phyloP scores from a whole-genome alignment of 2,888 invertebrate species.

The Suillia variegata region DNA sequence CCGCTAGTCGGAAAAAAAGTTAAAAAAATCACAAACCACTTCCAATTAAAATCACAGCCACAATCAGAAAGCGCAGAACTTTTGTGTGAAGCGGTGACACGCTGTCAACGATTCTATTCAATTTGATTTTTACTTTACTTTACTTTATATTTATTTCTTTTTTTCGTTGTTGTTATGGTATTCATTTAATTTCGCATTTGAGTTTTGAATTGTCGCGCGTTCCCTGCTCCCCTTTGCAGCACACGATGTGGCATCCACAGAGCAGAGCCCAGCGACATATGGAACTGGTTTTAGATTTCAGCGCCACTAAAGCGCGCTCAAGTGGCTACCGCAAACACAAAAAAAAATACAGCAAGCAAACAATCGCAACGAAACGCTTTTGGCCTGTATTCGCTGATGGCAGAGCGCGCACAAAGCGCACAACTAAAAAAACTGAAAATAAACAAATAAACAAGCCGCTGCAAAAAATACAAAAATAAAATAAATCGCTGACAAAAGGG shows the following conservation, averaged over 20 bases:
- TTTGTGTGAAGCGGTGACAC: conserved; percentile 37
- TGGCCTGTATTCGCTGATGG: too few species aligned
- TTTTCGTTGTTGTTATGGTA: neutral
- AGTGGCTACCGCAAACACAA: conserved; percentile 11
- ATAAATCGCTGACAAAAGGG: neutral
- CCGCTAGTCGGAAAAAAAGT: neutral
- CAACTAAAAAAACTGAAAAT: conserved; percentile 18
- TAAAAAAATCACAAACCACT: neutral
- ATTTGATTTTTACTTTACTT: neutral
- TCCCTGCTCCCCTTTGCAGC: neutral
- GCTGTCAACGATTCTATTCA: conserved; percentile 25
- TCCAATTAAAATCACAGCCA: neutral
- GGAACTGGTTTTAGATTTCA: conserved; percentile 21
- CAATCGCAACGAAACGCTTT: conserved; percentile 20
- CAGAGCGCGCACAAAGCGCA: too few species aligned
- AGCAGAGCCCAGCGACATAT: neutral
- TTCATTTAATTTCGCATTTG: neutral
- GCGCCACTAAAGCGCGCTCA: conserved; percentile 13
- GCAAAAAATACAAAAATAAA: conserved; percentile 10
- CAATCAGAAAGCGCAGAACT: too few species aligned
- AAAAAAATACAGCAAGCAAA: too few species aligned
- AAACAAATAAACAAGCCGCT: conserved; percentile 20
- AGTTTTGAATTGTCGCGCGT: neutral
- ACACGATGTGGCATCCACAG: neutral
- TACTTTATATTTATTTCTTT: conserved; percentile 5